These are phyloP conservation scores for roundworm (Caenorhabditis elegans) DNA, from an alignment of 1,140 invertebrate genomes.

Conservation along the genomic window WBcel235 BX284604.4:7385501-7386000, in stretches of 20 bases:
- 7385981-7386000: conserved; percentile 69
- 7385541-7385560: too few species aligned
- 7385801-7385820: neutral
- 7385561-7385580: too few species aligned
- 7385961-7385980: neutral
- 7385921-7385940: neutral
- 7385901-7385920: conserved; percentile 26
- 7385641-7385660: conserved; percentile 92
- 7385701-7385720: conserved; percentile 94
- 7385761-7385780: conserved; percentile 84
- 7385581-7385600: conserved; percentile 83
- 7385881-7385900: conserved; percentile 80
- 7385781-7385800: conserved; percentile 68
- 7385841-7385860: conserved; percentile 84
- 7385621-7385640: conserved; percentile 96
- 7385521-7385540: too few species aligned
- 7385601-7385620: conserved; percentile 82
- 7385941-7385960: neutral
- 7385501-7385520: too few species aligned
- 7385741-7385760: conserved; percentile 81
- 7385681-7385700: conserved; percentile 93
- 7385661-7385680: conserved; percentile 83
- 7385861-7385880: conserved; percentile 89
- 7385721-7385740: conserved; percentile 84
- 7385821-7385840: conserved; percentile 73